Evolutionary conservation across 53 echinoderm and acorn worm genomes (phyloP), one percentile per base, ranked within the genome.

Genomic region (Henricia sp.): DNA sequence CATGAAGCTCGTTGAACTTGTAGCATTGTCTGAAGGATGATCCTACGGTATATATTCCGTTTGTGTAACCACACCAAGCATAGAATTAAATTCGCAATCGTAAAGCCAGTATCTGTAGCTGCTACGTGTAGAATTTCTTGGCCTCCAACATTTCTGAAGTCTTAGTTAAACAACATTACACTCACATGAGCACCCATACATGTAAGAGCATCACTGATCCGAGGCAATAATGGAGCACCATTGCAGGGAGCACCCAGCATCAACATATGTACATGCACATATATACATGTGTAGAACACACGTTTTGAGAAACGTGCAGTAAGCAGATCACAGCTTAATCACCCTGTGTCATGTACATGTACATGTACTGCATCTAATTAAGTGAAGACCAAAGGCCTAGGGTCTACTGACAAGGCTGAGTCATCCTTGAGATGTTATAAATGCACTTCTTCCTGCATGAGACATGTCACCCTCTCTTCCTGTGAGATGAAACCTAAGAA

Each of bases 401-500:
- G 53, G 17, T 17, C 62, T 28, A 10, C 1, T 13, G 44, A 13
- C 44, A 9, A 6, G 27, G 70, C 70, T 70, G 70, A 70, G 70
- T 70, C 70, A 70, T 70, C 44, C 43, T 11, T 25, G 43, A 44
- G 25, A 9, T 23, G 23, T 60, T 14, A 19, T 70, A 37, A 17
- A 70, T 46, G 70, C 21, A 13, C 28, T 46, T 42, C 70, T 43
- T 70, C 70, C 70, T 42, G 70, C 70, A 27, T 34, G 17, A 14
- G 43, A 70, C 70, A 70, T 46, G 70, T 42, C 70, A 70, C 27
- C 70, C 13, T 23, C 46, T 60, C 23, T 36, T n/a, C 20, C 67
- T 3, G 1, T 17, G 37, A 29, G 21, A 33, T 21, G 46, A 70
- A 70, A 21, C 70, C 67, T 12, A 37, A 37, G 70, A 70, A 70